These are phyloP conservation scores for rabbit (Oryctolagus cuniculus) DNA, from an alignment of 2,113 vertebrate species.

Conservation along the genomic window mOryCun1.1 NC_091436.1:100379501-100380000, in stretches of 20 bases:
- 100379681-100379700: constrained; percentile 76
- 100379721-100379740: constrained; percentile 98
- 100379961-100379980: constrained; percentile 75
- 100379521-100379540: not conserved
- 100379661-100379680: constrained; percentile 54
- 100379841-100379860: constrained; percentile 92
- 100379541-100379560: constrained; percentile 7
- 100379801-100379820: constrained; percentile 94
- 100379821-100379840: constrained; percentile 90
- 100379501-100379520: not conserved
- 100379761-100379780: constrained; percentile 98
- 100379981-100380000: constrained; percentile 72
- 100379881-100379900: constrained; percentile 88
- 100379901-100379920: constrained; percentile 88
- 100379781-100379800: constrained; percentile 98
- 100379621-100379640: not conserved
- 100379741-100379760: constrained; percentile 99
- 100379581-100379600: constrained; percentile 21
- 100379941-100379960: constrained; percentile 76
- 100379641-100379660: not conserved
- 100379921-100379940: constrained; percentile 78
- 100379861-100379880: constrained; percentile 89
- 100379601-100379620: constrained; percentile 28
- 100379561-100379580: constrained; percentile 18
- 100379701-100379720: constrained; percentile 81